Percentiles rank a stretch among this genome's conserved stretches.
Conservation (phyloP, 2,113 vertebrate genomes). For the Maccullochella peelii region DNA sequence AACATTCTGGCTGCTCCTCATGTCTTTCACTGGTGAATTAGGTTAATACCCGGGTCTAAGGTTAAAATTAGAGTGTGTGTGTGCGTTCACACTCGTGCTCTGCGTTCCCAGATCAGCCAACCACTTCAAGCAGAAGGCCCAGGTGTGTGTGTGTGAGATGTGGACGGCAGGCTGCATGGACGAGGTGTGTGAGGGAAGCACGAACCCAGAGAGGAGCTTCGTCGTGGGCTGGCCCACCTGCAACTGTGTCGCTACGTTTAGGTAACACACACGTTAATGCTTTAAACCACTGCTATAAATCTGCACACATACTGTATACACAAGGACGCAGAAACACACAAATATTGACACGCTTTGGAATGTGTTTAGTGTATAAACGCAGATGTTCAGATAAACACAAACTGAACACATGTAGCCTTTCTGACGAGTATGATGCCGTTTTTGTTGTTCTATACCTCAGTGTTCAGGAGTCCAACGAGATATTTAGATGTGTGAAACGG, state of each 20-base stretch:
- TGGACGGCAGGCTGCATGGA: slow-evolving; percentile 94
- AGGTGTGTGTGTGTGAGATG: slow-evolving; percentile 90
- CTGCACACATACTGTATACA: background rate
- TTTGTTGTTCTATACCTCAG: background rate
- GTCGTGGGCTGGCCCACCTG: slow-evolving; percentile 97
- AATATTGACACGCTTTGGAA: background rate
- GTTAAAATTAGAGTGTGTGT: slow-evolving; percentile 5
- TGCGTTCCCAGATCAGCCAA: slow-evolving; percentile 72
- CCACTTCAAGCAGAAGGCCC: slow-evolving; percentile 91
- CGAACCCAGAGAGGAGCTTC: slow-evolving; percentile 88
- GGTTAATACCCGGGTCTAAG: slow-evolving; percentile 10
- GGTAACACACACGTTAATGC: slow-evolving; percentile 80
- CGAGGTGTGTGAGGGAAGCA: slow-evolving; percentile 95
- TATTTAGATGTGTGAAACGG: background rate
- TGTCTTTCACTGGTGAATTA: background rate
- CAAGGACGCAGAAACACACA: background rate
- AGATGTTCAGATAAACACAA: background rate
- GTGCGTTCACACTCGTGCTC: background rate
- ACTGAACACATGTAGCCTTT: background rate
- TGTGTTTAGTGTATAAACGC: background rate
- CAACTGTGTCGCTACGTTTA: slow-evolving; percentile 94
- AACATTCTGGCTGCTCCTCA: background rate
- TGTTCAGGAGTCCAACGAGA: background rate
- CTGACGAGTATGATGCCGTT: too few relatives aligned
- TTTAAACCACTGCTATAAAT: background rate